Evolutionary conservation across 2,797 vertebrate genomes (phyloP).

Genomic region (Onychomys leucogaster): DNA sequence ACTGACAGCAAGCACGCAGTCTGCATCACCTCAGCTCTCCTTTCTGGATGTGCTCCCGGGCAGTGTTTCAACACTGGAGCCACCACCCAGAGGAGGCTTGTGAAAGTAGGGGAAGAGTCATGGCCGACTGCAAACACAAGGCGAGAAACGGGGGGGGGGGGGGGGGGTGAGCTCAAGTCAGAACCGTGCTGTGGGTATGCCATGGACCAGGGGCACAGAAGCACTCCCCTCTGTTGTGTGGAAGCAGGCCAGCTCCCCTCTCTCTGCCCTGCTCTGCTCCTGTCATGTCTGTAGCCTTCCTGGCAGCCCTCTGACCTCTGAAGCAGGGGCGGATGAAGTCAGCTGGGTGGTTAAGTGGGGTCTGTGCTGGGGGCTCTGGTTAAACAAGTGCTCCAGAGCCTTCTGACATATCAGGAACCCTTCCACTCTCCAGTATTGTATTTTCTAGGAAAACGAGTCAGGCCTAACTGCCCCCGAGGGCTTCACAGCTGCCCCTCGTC

Average conservation of each 20-base stretch:
- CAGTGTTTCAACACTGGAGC: neutral
- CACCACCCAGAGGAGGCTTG: neutral
- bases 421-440: neutral
- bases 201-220: neutral
- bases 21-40: neutral
- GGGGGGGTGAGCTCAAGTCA: rapidly evolving
- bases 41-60: neutral
- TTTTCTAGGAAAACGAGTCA: neutral
- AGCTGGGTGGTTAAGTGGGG: neutral
- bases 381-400: neutral
- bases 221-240: neutral
- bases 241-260: neutral
- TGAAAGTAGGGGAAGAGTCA: conserved; percentile 22
- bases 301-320: neutral
- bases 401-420: neutral
- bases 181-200: neutral
- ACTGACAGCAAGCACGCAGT: neutral
- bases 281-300: neutral
- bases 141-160: neutral
- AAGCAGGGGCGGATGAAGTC: neutral
- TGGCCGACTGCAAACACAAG: neutral
- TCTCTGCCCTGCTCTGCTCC: neutral
- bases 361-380: neutral
- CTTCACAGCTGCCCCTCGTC: neutral
- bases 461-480: neutral